phyloP scores from a whole-genome alignment of 2,888 invertebrate species.

The Habrosyne pyritoides region DNA sequence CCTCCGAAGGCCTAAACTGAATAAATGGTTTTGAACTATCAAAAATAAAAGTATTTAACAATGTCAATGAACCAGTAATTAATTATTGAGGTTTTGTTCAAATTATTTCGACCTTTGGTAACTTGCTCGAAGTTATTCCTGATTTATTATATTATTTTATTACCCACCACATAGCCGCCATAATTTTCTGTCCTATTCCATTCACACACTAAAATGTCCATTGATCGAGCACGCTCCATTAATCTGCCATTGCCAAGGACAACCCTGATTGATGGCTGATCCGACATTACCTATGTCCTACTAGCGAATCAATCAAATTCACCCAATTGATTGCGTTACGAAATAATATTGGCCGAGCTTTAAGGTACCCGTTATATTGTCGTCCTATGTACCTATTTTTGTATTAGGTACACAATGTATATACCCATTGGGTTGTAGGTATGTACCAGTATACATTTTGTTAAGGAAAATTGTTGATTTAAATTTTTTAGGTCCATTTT shows the following conservation, averaged over 20 bases:
- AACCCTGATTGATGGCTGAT: conserved; percentile 56
- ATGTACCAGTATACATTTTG: too few relatives aligned
- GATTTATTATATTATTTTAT: conserved; percentile 1
- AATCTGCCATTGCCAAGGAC: conserved; percentile 63
- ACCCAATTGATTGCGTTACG: conserved; percentile 21
- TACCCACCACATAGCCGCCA: background rate
- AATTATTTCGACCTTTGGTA: background rate
- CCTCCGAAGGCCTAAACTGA: too few relatives aligned
- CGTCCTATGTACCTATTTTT: too few relatives aligned
- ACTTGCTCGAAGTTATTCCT: background rate
- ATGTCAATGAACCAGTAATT: too few relatives aligned
- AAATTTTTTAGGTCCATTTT: too few relatives aligned
- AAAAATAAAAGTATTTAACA: too few relatives aligned
- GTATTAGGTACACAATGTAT: background rate
- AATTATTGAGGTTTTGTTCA: background rate
- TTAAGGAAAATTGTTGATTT: too few relatives aligned
- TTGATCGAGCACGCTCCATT: conserved; percentile 48
- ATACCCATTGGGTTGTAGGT: too few relatives aligned
- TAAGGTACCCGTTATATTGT: background rate
- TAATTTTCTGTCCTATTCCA: conserved; percentile 5
- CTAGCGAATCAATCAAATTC: conserved; percentile 41
- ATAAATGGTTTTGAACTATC: too few relatives aligned
- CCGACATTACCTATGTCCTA: conserved; percentile 56
- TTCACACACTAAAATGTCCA: conserved; percentile 38
- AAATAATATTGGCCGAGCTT: conserved; percentile 24